Conservation (phyloP, 2,888 invertebrate species). For the Ornithoptera alexandrae region DNA sequence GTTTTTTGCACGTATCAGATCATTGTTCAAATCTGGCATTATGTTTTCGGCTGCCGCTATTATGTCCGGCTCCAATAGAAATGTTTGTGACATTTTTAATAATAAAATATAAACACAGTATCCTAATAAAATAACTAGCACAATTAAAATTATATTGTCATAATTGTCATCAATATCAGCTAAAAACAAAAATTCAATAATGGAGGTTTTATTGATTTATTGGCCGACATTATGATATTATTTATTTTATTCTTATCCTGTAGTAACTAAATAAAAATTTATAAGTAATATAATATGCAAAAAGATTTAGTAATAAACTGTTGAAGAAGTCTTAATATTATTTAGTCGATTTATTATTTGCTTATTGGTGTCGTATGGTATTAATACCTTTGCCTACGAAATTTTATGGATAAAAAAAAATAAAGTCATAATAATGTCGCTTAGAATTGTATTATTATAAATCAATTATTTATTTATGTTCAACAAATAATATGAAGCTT, state of each 20-base stretch:
- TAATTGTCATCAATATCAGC: background rate
- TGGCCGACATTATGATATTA: too few relatives aligned
- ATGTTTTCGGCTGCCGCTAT: slow-evolving; percentile 72
- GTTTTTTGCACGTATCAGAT: slow-evolving; percentile 81
- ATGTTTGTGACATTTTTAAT: slow-evolving; percentile 59
- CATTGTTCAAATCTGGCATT: slow-evolving; percentile 76
- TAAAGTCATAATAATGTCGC: background rate
- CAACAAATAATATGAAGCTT: background rate
- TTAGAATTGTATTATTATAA: background rate
- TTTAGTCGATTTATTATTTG: too few relatives aligned
- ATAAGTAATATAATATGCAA: too few relatives aligned
- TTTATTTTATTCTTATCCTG: too few relatives aligned
- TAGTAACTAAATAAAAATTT: too few relatives aligned
- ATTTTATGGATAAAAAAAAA: background rate
- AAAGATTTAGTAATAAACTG: too few relatives aligned
- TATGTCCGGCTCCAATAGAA: slow-evolving; percentile 68
- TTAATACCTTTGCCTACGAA: background rate
- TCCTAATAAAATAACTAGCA: background rate
- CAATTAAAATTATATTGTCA: background rate
- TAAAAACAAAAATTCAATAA: too few relatives aligned
- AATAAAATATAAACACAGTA: background rate
- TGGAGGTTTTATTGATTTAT: too few relatives aligned
- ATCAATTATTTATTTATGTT: background rate
- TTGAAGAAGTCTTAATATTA: too few relatives aligned
- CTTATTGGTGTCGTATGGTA: too few relatives aligned